A percentile compares a stretch with the other conserved stretches of the same genome.
These are phyloP conservation scores for Sanderia malayensis DNA, from an alignment of 30 jellyfish, hydroid and myxozoan genomes.

Conservation along the genomic window DNA sequence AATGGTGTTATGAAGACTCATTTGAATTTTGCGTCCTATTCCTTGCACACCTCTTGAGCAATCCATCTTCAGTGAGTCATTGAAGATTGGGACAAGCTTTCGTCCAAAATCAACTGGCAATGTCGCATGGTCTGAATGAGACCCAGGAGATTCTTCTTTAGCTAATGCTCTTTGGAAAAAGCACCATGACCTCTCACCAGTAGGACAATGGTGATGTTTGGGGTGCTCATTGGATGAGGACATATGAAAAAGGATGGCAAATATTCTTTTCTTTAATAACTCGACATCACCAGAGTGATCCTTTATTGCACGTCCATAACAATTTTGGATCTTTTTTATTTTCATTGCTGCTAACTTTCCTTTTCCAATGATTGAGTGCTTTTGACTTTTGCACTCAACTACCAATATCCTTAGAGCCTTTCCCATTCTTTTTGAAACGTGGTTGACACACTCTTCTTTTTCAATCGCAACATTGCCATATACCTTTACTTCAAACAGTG, in stretches of 20 bases:
- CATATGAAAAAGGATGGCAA: constrained; percentile 19
- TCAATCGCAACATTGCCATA: constrained; percentile 21
- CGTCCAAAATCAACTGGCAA: constrained; percentile 25
- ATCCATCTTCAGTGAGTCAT: constrained; percentile 20
- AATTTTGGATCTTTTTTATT: constrained; percentile 17
- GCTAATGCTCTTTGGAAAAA: constrained; percentile 54
- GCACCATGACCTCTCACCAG: constrained; percentile 53
- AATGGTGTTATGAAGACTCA: constrained; percentile 12
- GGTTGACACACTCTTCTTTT: constrained; percentile 52
- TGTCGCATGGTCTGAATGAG: constrained; percentile 36
- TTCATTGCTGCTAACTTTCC: constrained; percentile 38
- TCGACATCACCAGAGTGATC: constrained; percentile 13
- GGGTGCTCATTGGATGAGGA: constrained; percentile 30
- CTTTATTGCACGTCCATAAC: constrained; percentile 38
- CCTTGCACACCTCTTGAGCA: constrained; percentile 21
- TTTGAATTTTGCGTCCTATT: constrained; percentile 17
- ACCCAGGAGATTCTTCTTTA: background rate
- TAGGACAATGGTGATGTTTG: constrained; percentile 32
- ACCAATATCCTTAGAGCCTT: constrained; percentile 10
- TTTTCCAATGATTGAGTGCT: constrained; percentile 26
- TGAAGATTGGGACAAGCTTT: constrained; percentile 25
- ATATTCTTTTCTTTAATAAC: background rate
- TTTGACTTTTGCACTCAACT: constrained; percentile 3
- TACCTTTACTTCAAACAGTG: no score
- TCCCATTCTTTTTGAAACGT: constrained; percentile 30